Evolutionary conservation across 2,888 invertebrate species (phyloP), one percentile per base, ranked within the genome.

Genomic region (Drosophila leonis): DNA sequence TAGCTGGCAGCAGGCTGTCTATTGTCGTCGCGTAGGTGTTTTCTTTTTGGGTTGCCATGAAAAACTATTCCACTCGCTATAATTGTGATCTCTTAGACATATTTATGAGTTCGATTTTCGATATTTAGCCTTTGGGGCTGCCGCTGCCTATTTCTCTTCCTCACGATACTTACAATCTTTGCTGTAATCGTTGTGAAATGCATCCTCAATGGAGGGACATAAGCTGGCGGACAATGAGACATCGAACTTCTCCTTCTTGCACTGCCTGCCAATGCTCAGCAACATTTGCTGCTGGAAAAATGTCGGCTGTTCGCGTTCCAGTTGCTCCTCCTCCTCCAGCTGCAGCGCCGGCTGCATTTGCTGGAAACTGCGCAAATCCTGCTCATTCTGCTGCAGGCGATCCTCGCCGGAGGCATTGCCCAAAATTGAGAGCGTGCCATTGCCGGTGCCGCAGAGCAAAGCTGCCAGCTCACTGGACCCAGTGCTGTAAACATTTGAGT

Each of bases 161-260:
- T 10, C n/a, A 10, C 10, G 9, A 86, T 91, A 93, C 93, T 93
- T 92, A 93, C 93, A 92, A 85, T 92, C 92, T 82, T 93, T 93
- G 82, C 79, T 91, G 83, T 91, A 93, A 69, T 91, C 91, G 83
- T 91, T 91, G 69, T 92, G 92, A 78, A 92, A 93, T 71, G 91
- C 88, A 81, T 93, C 93, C 64, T 92, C 93, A 52, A 92, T 91
- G 67, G 92, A 89, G 83, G 91, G 92, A 90, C 91, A 92, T 76
- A 93, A 87, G 74, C 88, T 90, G 70, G 81, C 60, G 44, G 87
- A 78, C 62, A 87, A 78, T 29, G 79, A 77, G 42, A 76, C 82
- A 63, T 91, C 90, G 63, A 82, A 90, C 75, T 92, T 92, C 72
- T 90, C 91, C 75, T 92, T 92, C 85, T 92, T 92, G 78, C 92